A percentile compares a stretch with the other conserved stretches of the same genome.
Conservation (phyloP, 2,888 invertebrate species). For the Crematogaster levior region DNA sequence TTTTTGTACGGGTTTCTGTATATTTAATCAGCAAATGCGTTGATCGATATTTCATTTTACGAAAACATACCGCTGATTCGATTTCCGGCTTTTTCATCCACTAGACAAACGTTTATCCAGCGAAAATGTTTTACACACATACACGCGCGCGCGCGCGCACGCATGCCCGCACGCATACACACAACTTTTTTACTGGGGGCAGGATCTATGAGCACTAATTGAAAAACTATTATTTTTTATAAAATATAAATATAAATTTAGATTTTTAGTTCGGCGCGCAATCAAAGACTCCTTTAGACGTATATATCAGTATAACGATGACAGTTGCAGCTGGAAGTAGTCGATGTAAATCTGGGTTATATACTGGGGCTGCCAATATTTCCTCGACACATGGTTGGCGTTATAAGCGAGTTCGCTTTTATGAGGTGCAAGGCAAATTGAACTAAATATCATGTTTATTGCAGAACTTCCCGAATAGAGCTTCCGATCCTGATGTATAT, state of each 20-base stretch:
- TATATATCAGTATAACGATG: conserved; percentile 5
- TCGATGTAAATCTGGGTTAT: conserved; percentile 40
- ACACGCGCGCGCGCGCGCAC: too few relatives aligned
- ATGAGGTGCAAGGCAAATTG: conserved; percentile 40
- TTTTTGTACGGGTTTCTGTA: neutral
- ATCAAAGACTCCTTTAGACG: neutral
- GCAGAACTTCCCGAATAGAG: conserved; percentile 14
- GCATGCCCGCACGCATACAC: too few relatives aligned
- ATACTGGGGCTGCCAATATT: conserved; percentile 1
- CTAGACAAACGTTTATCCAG: conserved; percentile 39
- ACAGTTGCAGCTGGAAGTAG: conserved; percentile 39
- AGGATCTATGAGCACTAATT: neutral
- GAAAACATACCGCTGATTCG: conserved; percentile 28
- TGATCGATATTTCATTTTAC: conserved; percentile 48
- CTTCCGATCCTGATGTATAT: neutral
- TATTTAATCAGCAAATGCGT: conserved; percentile 44
- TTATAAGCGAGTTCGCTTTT: conserved; percentile 25
- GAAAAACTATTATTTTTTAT: neutral
- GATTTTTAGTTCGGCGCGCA: neutral
- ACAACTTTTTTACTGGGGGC: neutral
- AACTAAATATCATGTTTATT: conserved; percentile 40
- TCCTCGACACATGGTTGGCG: conserved; percentile 12
- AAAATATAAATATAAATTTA: conserved; percentile 9
- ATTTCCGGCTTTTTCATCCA: conserved; percentile 37
- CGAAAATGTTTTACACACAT: neutral